Evolutionary conservation across 2,888 invertebrate species (phyloP).

Genomic region (Arctia plantaginis): DNA sequence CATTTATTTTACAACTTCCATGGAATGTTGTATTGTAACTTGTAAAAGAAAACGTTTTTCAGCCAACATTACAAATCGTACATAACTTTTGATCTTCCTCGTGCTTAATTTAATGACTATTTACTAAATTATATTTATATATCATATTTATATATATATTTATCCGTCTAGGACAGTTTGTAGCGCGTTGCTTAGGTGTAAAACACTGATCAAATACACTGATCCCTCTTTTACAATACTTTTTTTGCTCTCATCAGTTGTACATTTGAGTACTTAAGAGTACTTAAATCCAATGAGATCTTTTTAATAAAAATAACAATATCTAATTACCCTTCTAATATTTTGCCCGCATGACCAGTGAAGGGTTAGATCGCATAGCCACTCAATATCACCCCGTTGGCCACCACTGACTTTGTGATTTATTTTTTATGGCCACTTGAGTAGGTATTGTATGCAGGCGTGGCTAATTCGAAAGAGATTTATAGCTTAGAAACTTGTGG

Average conservation of each 20-base stretch:
- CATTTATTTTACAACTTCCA: no score
- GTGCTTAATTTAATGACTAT: neutral
- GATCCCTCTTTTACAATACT: no score
- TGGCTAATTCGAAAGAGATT: conserved; percentile 65
- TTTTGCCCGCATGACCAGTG: conserved; percentile 69
- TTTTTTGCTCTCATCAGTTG: neutral
- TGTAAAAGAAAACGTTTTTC: neutral
- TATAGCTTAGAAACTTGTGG: conserved; percentile 18
- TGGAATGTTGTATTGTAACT: neutral
- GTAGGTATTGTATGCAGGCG: conserved; percentile 73
- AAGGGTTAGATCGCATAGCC: conserved; percentile 54
- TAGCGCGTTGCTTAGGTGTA: no score
- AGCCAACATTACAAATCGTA: neutral
- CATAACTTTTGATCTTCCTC: neutral
- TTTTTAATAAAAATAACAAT: conserved; percentile 29
- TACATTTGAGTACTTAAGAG: neutral
- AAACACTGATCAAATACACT: neutral
- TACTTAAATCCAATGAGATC: conserved; percentile 9
- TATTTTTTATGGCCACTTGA: conserved; percentile 75
- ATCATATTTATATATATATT: no score
- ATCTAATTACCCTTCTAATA: conserved; percentile 56
- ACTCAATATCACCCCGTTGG: conserved; percentile 67
- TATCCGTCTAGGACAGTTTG: no score
- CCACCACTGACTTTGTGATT: conserved; percentile 68
- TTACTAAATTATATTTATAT: neutral